A percentile compares a stretch with the other conserved stretches of the same genome.
These are phyloP conservation scores for Fistularia commersonii DNA, from an alignment of 2,797 vertebrate species.

Conservation along the genomic window DNA sequence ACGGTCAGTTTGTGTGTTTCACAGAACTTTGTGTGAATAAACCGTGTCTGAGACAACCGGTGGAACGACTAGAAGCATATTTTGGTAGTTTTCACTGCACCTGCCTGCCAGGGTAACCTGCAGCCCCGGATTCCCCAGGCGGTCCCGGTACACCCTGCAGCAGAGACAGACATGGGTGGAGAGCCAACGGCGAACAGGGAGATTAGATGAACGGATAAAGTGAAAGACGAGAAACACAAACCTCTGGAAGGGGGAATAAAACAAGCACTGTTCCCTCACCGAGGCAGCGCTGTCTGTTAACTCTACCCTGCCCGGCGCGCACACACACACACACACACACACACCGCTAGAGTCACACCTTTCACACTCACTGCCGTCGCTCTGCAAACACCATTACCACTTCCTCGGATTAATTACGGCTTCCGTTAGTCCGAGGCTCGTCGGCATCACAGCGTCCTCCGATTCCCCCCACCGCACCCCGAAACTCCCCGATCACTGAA, in stretches of 20 bases:
- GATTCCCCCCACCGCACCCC: too few species aligned
- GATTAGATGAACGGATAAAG: slow-evolving; percentile 64
- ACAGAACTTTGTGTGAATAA: neutral
- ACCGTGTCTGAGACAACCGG: slow-evolving; percentile 16
- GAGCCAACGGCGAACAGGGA: slow-evolving; percentile 55
- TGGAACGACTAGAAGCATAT: slow-evolving; percentile 49
- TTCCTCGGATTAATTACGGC: too few species aligned
- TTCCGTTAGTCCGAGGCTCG: too few species aligned
- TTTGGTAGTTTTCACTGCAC: slow-evolving; percentile 89
- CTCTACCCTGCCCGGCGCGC: slow-evolving; percentile 36
- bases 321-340: neutral
- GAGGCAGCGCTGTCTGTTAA: slow-evolving; percentile 32
- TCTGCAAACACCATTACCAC: too few species aligned
- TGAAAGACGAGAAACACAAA: slow-evolving; percentile 64
- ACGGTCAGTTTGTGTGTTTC: neutral
- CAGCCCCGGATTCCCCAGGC: slow-evolving; percentile 80
- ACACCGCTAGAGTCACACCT: slow-evolving; percentile 2
- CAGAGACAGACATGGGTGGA: slow-evolving; percentile 40
- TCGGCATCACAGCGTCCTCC: too few species aligned
- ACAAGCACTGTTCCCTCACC: slow-evolving; percentile 64
- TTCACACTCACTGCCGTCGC: too few species aligned
- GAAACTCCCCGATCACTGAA: too few species aligned
- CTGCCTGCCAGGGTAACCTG: slow-evolving; percentile 99
- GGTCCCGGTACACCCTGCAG: slow-evolving; percentile 86
- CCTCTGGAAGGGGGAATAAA: slow-evolving; percentile 61